These are phyloP conservation scores for Eurosta solidaginis DNA, from an alignment of 1,140 invertebrate species.

Conservation along the genomic window DNA sequence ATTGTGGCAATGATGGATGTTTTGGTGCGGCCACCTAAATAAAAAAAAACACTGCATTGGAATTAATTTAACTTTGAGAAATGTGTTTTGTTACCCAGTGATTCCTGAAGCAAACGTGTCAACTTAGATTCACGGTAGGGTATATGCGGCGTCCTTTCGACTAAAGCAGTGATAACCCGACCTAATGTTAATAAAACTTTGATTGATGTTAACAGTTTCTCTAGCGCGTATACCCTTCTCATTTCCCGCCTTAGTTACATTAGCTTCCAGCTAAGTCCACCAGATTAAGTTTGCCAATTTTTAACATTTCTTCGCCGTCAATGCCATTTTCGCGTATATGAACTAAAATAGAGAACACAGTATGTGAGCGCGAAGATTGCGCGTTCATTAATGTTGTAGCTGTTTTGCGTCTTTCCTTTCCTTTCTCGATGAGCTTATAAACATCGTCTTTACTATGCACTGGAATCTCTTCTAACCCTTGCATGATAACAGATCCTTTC, in stretches of 20 bases:
- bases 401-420: conserved; percentile 80
- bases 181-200: conserved; percentile 92
- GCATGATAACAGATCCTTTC: conserved; percentile 91
- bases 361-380: conserved; percentile 91
- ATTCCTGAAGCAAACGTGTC: conserved; percentile 92
- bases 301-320: conserved; percentile 89
- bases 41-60: not conserved
- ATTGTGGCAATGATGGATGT: conserved; percentile 96
- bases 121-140: conserved; percentile 96
- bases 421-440: conserved; percentile 83
- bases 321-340: conserved; percentile 89
- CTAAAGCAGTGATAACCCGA: conserved; percentile 94
- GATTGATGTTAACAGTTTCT: conserved; percentile 97
- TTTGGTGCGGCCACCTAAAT: conserved; percentile 85
- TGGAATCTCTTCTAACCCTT: conserved; percentile 89
- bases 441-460: conserved; percentile 92
- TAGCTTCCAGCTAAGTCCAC: conserved; percentile 97
- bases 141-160: conserved; percentile 88
- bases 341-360: conserved; percentile 93
- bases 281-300: conserved; percentile 95
- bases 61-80: not conserved
- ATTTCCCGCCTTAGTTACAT: conserved; percentile 93
- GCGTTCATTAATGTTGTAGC: conserved; percentile 95
- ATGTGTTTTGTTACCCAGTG: conserved; percentile 62
- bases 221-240: conserved; percentile 73